Percentiles rank a stretch among this genome's conserved stretches.
These are phyloP conservation scores for Anticlea derivata DNA, from an alignment of 2,888 invertebrate species.

Conservation along the genomic window DNA sequence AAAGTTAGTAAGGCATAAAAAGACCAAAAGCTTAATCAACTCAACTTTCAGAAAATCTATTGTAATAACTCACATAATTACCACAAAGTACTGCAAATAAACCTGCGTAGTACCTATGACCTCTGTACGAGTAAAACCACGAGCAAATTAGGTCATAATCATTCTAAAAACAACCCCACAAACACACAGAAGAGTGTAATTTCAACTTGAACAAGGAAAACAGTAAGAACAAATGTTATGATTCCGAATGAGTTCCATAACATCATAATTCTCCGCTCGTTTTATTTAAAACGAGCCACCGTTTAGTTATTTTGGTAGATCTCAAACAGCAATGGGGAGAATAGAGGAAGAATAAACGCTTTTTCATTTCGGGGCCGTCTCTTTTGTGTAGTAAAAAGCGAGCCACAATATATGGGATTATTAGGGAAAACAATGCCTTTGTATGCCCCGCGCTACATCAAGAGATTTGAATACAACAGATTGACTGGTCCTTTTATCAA, in stretches of 20 bases:
- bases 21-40: no score
- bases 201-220: constrained; percentile 23
- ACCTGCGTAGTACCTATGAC: no score
- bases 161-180: constrained; percentile 6
- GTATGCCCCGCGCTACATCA: constrained; percentile 53
- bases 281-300: constrained; percentile 25
- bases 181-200: constrained; percentile 12
- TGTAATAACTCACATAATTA: no score
- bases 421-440: constrained; percentile 69
- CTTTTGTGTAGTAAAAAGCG: constrained; percentile 66
- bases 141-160: not conserved
- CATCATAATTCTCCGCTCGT: constrained; percentile 21
- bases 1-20: no score
- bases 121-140: no score
- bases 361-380: constrained; percentile 63
- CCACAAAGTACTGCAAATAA: no score
- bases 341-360: constrained; percentile 63
- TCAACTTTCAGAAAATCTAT: no score
- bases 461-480: constrained; percentile 54
- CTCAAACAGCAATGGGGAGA: constrained; percentile 48
- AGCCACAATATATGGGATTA: constrained; percentile 66
- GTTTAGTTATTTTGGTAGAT: constrained; percentile 39
- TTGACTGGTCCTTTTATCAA: constrained; percentile 48
- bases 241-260: constrained; percentile 23
- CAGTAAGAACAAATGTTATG: constrained; percentile 23